Percentiles rank a stretch among this genome's conserved stretches.
Evolutionary conservation across 1,140 invertebrate species (phyloP).

Genomic region (Lasaia peninsularis): DNA sequence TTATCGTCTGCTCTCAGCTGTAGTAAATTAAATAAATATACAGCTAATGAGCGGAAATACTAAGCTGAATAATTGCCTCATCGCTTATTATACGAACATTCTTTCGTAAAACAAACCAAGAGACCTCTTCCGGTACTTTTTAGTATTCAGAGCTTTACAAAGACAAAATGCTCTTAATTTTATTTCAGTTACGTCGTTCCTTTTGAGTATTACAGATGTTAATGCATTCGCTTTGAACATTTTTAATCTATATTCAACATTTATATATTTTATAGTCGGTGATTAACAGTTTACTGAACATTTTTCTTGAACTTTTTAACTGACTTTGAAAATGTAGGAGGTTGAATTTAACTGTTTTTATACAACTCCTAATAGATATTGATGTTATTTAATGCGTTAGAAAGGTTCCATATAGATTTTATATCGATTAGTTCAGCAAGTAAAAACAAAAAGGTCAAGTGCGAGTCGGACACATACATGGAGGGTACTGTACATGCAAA

Average conservation of each 20-base stretch:
- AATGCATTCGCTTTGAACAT: constrained; percentile 17
- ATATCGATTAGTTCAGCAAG: too few relatives aligned
- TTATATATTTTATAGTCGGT: not conserved
- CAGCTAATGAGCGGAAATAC: constrained; percentile 73
- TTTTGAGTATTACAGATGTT: constrained; percentile 15
- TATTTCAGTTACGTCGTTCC: constrained; percentile 17
- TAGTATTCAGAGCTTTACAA: constrained; percentile 17
- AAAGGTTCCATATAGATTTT: too few relatives aligned
- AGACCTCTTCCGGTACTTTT: constrained; percentile 16
- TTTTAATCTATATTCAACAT: not conserved
- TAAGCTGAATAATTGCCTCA: constrained; percentile 64
- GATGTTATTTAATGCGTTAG: too few relatives aligned
- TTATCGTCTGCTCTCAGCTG: constrained; percentile 69
- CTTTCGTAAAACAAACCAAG: not conserved
- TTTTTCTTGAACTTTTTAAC: too few relatives aligned
- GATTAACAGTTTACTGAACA: too few relatives aligned
- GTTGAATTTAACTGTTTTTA: too few relatives aligned
- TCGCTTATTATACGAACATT: constrained; percentile 36
- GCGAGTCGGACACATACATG: too few relatives aligned
- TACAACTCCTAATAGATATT: too few relatives aligned
- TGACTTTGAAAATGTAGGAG: too few relatives aligned
- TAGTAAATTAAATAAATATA: constrained; percentile 77
- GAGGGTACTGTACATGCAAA: too few relatives aligned
- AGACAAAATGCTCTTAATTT: constrained; percentile 23
- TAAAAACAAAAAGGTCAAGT: too few relatives aligned